Evolutionary conservation across 2,113 vertebrate genomes (phyloP).

Genomic region (Spilogale gracilis): DNA sequence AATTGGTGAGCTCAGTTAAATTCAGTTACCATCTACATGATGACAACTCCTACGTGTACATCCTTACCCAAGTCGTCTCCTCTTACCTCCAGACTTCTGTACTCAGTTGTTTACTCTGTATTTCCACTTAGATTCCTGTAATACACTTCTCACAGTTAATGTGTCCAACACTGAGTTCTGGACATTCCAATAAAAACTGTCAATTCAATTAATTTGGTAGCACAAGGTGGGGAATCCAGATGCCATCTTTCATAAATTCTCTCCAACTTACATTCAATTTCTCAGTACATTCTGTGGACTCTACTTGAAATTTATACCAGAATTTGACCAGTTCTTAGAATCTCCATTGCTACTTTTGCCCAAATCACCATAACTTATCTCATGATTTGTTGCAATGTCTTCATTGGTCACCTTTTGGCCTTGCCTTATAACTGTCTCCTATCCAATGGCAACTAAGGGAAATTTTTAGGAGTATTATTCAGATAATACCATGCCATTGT

Average conservation of each 20-base stretch:
- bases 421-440: not conserved
- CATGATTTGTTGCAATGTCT: not conserved
- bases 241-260: not conserved
- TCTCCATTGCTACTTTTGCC: not conserved
- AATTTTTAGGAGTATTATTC: not conserved
- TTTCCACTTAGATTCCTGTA: not conserved
- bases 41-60: not conserved
- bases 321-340: not conserved
- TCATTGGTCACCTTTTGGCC: not conserved
- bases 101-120: not conserved
- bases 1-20: not conserved
- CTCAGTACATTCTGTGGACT: not conserved
- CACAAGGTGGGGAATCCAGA: not conserved
- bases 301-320: not conserved
- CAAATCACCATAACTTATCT: not conserved
- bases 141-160: not conserved
- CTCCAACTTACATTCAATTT: not conserved
- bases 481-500: not conserved
- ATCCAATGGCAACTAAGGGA: not conserved
- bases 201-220: not conserved
- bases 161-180: not conserved
- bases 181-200: not conserved
- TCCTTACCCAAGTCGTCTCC: not conserved
- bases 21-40: not conserved
- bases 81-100: not conserved